Evolutionary conservation across 1,140 invertebrate genomes (phyloP).

Genomic region (Littorina saxatilis): DNA sequence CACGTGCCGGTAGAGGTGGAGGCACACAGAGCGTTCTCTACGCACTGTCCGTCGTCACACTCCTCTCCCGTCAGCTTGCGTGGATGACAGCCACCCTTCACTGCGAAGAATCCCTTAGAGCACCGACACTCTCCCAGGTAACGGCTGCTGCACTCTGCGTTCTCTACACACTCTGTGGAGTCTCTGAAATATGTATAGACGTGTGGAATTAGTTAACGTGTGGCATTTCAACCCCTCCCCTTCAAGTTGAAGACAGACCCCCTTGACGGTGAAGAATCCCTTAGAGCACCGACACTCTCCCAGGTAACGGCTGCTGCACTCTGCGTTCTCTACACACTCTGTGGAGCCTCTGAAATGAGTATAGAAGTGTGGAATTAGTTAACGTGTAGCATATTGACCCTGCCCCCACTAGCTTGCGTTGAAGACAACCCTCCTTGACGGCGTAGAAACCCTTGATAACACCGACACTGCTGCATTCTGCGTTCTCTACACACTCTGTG

Average conservation of each 20-base stretch:
- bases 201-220: no score
- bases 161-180: conserved; percentile 37
- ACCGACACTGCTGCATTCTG: conserved; percentile 23
- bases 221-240: no score
- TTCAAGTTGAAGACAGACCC: no score
- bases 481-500: conserved; percentile 30
- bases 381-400: no score
- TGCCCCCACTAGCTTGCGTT: conserved; percentile 40
- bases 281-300: conserved; percentile 13
- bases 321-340: conserved; percentile 41
- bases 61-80: conserved; percentile 31
- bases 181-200: neutral
- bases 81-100: conserved; percentile 20
- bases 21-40: conserved; percentile 32
- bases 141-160: conserved; percentile 39
- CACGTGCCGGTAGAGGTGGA: conserved; percentile 30
- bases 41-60: conserved; percentile 40
- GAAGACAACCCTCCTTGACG: no score
- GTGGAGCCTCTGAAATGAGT: neutral
- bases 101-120: conserved; percentile 30
- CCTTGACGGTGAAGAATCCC: no score
- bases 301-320: conserved; percentile 31
- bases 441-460: no score
- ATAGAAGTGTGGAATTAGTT: no score
- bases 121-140: conserved; percentile 37